These are phyloP conservation scores for Sylvia borin DNA, from an alignment of 2,797 vertebrate species.

Conservation along the genomic window DNA sequence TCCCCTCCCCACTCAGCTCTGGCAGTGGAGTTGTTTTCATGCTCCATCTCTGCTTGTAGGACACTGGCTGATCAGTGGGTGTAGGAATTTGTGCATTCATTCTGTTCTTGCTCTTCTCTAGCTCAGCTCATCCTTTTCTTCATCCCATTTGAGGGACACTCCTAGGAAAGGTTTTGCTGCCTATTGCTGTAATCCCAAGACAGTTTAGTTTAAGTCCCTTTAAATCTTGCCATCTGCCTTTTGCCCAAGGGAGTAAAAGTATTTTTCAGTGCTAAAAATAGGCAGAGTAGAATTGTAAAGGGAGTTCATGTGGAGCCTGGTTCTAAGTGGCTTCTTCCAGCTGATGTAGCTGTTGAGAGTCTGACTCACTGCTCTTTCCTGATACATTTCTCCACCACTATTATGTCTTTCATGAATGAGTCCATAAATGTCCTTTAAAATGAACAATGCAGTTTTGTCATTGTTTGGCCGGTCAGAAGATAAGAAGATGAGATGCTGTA, in stretches of 20 bases:
- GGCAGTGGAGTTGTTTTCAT: not conserved
- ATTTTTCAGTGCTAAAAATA: not conserved
- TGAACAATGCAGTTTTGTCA: not conserved
- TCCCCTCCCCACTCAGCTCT: too few species aligned
- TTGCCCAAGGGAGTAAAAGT: not conserved
- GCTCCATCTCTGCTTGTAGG: not conserved
- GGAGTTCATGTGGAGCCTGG: not conserved
- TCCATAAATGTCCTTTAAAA: not conserved
- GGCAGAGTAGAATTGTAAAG: not conserved
- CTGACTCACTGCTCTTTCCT: not conserved
- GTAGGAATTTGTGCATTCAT: not conserved
- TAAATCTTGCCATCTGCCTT: not conserved
- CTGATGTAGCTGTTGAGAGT: not conserved
- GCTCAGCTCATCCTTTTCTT: not conserved
- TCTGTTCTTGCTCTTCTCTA: not conserved
- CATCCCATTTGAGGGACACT: not conserved
- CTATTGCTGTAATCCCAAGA: fast-evolving
- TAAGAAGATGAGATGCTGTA: not conserved
- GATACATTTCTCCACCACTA: not conserved
- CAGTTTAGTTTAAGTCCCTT: not conserved
- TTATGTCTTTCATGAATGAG: not conserved
- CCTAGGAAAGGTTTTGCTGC: not conserved
- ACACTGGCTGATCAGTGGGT: not conserved
- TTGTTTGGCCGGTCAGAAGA: not conserved
- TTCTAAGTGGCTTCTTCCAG: not conserved